A percentile compares a stretch with the other conserved stretches of the same genome.
Evolutionary conservation across 2,888 invertebrate genomes (phyloP).

Genomic region (Rhagophthalmus giganteus): DNA sequence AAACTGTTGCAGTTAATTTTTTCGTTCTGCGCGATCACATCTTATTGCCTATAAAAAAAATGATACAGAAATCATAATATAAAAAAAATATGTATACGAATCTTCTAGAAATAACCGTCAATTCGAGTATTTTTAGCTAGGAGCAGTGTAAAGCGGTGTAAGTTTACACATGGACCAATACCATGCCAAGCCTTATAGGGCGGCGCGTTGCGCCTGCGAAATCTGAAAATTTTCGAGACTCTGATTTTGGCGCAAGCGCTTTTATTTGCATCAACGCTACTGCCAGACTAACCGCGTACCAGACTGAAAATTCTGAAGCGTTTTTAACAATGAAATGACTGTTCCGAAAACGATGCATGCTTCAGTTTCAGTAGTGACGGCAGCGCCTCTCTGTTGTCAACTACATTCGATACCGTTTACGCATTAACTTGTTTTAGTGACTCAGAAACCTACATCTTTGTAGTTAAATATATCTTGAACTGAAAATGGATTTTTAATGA

Average conservation of each 20-base stretch:
- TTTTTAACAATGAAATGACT: constrained; percentile 5
- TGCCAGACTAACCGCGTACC: constrained; percentile 18
- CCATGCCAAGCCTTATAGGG: constrained; percentile 57
- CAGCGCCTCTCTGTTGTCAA: constrained; percentile 25
- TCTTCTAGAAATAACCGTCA: constrained; percentile 55
- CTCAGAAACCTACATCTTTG: constrained; percentile 38
- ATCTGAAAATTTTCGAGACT: constrained; percentile 42
- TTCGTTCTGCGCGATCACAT: too few species aligned
- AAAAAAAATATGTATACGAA: constrained; percentile 50
- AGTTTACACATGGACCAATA: constrained; percentile 55
- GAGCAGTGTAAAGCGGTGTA: constrained; percentile 56
- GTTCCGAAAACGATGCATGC: constrained; percentile 9
- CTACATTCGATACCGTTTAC: constrained; percentile 43
- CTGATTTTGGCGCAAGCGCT: constrained; percentile 34
- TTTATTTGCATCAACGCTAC: constrained; percentile 14
- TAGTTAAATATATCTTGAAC: constrained; percentile 22
- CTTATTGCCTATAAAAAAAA: too few species aligned
- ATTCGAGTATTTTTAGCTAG: constrained; percentile 55
- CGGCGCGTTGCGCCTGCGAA: constrained; percentile 51
- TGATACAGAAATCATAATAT: constrained; percentile 51
- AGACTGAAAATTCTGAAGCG: constrained; percentile 15
- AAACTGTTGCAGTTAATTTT: too few species aligned
- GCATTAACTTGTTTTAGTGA: constrained; percentile 28
- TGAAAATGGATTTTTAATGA: not conserved
- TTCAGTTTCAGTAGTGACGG: constrained; percentile 16